phyloP scores from a whole-genome alignment of 1,140 invertebrate species.

The Drosophila burlai region DNA sequence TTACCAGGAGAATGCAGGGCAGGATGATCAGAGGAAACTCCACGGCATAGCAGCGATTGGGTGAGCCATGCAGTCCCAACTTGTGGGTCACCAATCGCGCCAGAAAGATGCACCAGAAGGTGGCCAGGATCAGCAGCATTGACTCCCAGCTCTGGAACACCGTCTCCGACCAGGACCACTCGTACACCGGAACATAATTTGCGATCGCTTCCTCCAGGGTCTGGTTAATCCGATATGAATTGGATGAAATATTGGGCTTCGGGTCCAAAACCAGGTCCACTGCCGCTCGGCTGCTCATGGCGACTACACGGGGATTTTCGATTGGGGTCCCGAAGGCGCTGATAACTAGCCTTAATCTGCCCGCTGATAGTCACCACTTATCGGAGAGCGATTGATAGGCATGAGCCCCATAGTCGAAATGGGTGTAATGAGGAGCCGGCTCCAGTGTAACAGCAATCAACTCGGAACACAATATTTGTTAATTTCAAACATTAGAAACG shows the following conservation, averaged over 20 bases:
- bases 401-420: constrained; percentile 9
- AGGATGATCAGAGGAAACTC: constrained; percentile 60
- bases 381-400: constrained; percentile 14
- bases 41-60: constrained; percentile 27
- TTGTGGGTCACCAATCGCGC: constrained; percentile 45
- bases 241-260: not conserved
- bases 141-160: constrained; percentile 40
- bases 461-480: constrained; percentile 8
- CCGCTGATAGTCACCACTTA: constrained; percentile 44
- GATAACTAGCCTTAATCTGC: constrained; percentile 45
- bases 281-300: constrained; percentile 21
- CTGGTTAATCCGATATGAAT: not conserved
- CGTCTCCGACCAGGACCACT: constrained; percentile 42
- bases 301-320: constrained; percentile 20
- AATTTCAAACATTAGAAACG: constrained; percentile 21
- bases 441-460: not conserved
- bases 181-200: not conserved
- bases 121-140: constrained; percentile 52
- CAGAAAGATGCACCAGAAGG: constrained; percentile 56
- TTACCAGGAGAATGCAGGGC: constrained; percentile 66
- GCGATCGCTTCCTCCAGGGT: not conserved
- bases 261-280: not conserved
- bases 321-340: constrained; percentile 11
- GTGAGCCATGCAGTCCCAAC: not conserved
- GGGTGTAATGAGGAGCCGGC: not conserved